A percentile compares a stretch with the other conserved stretches of the same genome.
These are phyloP conservation scores for Ptyas mucosa DNA, from an alignment of 2,113 vertebrate genomes.

Conservation along the genomic window DNA sequence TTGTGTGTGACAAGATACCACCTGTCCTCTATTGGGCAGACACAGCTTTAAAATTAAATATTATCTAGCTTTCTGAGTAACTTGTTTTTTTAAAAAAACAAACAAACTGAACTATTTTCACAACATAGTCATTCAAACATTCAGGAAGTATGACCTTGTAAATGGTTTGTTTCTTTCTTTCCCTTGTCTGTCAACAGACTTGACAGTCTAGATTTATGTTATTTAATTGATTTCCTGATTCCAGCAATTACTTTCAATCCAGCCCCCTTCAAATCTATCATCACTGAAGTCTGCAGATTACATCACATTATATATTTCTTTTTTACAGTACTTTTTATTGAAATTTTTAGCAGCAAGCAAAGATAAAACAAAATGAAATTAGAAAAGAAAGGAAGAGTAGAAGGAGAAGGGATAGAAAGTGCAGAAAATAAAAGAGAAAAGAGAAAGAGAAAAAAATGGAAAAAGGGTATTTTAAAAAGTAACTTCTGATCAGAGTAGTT, in stretches of 20 bases:
- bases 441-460: not conserved
- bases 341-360: not conserved
- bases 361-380: not conserved
- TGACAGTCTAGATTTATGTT: not conserved
- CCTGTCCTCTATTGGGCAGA: not conserved
- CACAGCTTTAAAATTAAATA: not conserved
- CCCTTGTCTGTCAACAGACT: not conserved
- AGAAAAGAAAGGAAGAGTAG: not conserved
- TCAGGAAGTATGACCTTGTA: not conserved
- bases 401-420: not conserved
- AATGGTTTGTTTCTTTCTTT: not conserved
- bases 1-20: not conserved
- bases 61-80: not conserved
- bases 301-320: not conserved
- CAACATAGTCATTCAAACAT: not conserved
- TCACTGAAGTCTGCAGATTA: not conserved
- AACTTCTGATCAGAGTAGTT: not conserved
- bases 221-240: not conserved
- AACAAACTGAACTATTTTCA: not conserved
- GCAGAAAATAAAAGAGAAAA: not conserved
- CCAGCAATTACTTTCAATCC: not conserved
- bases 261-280: not conserved
- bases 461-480: not conserved
- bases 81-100: not conserved
- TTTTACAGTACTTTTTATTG: not conserved